These are phyloP conservation scores for Lasioglossum villosulum DNA, from an alignment of 2,888 invertebrate genomes.

Conservation along the genomic window DNA sequence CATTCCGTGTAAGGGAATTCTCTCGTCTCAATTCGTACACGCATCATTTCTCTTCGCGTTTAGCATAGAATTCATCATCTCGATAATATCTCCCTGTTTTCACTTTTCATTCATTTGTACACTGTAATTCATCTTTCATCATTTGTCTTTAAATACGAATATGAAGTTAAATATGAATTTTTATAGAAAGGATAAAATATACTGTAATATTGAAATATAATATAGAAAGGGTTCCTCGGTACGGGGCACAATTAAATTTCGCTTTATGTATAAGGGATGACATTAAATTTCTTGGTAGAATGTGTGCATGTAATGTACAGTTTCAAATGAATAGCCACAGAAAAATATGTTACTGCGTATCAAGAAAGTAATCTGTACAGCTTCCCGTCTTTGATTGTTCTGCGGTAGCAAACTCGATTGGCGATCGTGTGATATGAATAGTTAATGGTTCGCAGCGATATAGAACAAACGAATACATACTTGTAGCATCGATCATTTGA, in stretches of 20 bases:
- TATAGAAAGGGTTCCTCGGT: too few species aligned
- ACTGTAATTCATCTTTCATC: background rate
- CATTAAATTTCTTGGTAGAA: background rate
- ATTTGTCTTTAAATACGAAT: background rate
- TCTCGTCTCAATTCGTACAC: background rate
- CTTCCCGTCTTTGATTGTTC: background rate
- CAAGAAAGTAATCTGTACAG: background rate
- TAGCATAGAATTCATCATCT: background rate
- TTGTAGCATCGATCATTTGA: background rate
- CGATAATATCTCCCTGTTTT: background rate
- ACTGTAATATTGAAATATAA: too few species aligned
- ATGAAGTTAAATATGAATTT: background rate
- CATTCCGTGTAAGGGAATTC: background rate
- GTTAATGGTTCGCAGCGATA: background rate
- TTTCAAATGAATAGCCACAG: background rate
- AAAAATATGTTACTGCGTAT: background rate
- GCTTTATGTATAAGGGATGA: background rate
- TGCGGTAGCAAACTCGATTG: background rate
- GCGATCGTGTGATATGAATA: background rate
- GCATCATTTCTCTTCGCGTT: background rate
- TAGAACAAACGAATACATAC: background rate
- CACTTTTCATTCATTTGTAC: background rate
- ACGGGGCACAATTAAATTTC: background rate
- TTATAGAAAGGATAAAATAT: background rate
- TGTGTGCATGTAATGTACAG: background rate